These are phyloP conservation scores for Pocillopora meandrina DNA, from an alignment of 92 coral and sea anemone species.

Conservation along the genomic window DNA sequence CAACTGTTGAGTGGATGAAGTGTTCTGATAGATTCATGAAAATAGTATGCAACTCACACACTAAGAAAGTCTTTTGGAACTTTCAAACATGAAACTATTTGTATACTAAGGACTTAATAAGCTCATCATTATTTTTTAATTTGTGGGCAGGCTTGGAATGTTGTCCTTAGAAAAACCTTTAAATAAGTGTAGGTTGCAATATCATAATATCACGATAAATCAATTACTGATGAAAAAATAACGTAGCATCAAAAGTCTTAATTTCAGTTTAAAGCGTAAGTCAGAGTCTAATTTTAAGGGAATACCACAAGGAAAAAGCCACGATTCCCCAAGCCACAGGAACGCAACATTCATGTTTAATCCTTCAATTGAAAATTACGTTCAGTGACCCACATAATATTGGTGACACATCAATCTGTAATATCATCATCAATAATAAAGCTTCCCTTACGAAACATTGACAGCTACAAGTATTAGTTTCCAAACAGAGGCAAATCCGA, in stretches of 20 bases:
- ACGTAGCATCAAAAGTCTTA: background rate
- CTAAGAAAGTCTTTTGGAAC: too few species aligned
- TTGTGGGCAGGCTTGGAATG: background rate
- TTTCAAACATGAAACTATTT: too few species aligned
- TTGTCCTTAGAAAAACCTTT: background rate
- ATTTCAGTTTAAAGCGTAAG: background rate
- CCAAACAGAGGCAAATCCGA: background rate
- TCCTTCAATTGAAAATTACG: background rate
- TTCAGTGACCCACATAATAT: constrained; percentile 26
- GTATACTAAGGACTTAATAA: background rate
- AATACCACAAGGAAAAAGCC: background rate
- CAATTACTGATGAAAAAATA: background rate
- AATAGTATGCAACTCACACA: too few species aligned
- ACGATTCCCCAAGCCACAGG: background rate
- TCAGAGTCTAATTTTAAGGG: background rate
- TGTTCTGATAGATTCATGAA: too few species aligned
- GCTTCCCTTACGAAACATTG: background rate
- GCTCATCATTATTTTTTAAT: background rate
- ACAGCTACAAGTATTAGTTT: background rate
- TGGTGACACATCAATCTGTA: background rate
- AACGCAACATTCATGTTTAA: background rate
- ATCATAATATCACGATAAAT: background rate
- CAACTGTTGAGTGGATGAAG: too few species aligned
- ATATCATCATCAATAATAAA: background rate
- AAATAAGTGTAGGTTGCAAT: background rate